Evolutionary conservation across 2,888 invertebrate genomes (phyloP).

Genomic region (Prosopocoilus inquinatus): DNA sequence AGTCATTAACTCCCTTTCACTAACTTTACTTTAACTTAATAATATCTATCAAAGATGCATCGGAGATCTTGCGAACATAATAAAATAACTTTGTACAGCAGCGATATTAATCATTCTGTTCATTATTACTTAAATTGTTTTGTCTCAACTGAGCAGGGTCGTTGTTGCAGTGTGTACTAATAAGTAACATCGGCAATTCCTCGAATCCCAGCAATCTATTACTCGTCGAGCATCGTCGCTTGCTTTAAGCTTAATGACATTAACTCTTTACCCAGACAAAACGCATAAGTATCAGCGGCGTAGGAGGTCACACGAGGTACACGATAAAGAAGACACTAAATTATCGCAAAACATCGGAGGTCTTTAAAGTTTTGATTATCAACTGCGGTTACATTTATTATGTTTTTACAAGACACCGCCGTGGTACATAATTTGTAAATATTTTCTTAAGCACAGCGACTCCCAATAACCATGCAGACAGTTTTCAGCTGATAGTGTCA

Average conservation of each 20-base stretch:
- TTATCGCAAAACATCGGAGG: slow-evolving; percentile 6
- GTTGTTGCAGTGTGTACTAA: too few species aligned
- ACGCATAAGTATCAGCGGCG: not conserved
- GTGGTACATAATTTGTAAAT: slow-evolving; percentile 1
- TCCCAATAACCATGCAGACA: not conserved
- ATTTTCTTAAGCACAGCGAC: not conserved
- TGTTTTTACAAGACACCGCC: slow-evolving; percentile 1
- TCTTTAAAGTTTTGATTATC: slow-evolving; percentile 7
- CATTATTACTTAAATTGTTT: too few species aligned
- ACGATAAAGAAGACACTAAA: slow-evolving; percentile 13
- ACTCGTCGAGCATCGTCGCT: slow-evolving; percentile 8
- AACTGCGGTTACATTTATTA: slow-evolving; percentile 7
- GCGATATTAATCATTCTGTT: too few species aligned
- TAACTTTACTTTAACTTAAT: too few species aligned
- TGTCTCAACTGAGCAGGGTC: too few species aligned
- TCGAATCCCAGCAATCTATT: too few species aligned
- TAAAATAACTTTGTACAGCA: too few species aligned
- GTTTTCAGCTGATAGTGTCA: not conserved
- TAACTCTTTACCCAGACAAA: not conserved
- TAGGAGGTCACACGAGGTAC: slow-evolving; percentile 9
- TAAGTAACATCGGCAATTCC: too few species aligned
- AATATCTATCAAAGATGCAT: too few species aligned
- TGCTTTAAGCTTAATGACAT: slow-evolving; percentile 6
- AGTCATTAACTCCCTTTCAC: too few species aligned
- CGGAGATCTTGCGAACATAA: too few species aligned